A percentile compares a stretch with the other conserved stretches of the same genome.
Conservation (phyloP, 2,797 vertebrate species). For the Trachurus trachurus region DNA sequence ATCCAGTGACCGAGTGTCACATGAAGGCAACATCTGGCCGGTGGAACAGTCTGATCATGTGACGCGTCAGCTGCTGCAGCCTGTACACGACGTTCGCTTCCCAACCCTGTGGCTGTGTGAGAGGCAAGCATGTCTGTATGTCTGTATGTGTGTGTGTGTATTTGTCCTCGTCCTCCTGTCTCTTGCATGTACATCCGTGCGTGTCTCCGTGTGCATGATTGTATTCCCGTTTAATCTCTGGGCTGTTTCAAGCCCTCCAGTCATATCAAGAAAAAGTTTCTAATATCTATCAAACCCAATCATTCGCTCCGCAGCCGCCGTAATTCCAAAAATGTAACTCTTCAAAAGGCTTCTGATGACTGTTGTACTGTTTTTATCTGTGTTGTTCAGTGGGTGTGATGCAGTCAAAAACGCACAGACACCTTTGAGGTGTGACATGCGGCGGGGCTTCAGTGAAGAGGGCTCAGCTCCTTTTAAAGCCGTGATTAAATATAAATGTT, state of each 20-base stretch:
- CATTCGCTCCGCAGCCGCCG: constrained; percentile 7
- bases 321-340: constrained; percentile 10
- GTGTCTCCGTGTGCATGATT: constrained; percentile 72
- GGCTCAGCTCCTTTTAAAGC: constrained; percentile 39
- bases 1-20: neutral
- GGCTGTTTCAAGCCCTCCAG: constrained; percentile 17
- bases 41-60: neutral
- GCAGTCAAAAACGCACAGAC: constrained; percentile 43
- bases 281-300: constrained; percentile 19
- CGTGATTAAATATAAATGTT: constrained; percentile 8
- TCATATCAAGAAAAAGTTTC: constrained; percentile 32
- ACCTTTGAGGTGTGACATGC: constrained; percentile 20
- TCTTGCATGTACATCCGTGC: constrained; percentile 64
- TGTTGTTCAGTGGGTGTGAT: constrained; percentile 28
- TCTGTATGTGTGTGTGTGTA: neutral
- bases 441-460: constrained; percentile 23
- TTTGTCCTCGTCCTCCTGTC: constrained; percentile 42
- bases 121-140: constrained; percentile 40
- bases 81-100: constrained; percentile 22
- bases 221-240: constrained; percentile 44
- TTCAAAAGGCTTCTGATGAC: constrained; percentile 62
- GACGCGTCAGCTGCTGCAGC: constrained; percentile 13
- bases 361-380: constrained; percentile 54
- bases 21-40: neutral
- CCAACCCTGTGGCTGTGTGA: constrained; percentile 12